Percentiles rank a stretch among this genome's conserved stretches.
Evolutionary conservation across 2,113 vertebrate species (phyloP).

Genomic region (Nothobranchius kuhntae): DNA sequence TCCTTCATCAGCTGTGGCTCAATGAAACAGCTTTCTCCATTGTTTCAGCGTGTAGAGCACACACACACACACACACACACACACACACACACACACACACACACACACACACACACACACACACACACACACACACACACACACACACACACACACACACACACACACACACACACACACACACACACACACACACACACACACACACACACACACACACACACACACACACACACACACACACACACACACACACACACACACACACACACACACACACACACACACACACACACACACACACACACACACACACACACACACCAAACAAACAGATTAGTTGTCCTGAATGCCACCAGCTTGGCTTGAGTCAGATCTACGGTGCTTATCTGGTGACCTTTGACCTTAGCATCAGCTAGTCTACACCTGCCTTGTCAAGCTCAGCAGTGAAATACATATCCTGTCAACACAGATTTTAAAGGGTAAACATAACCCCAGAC

Average conservation of each 20-base stretch:
- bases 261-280: conserved; percentile 57
- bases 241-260: conserved; percentile 4
- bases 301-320: conserved; percentile 19
- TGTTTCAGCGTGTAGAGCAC: conserved; percentile 47
- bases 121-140: conserved; percentile 50
- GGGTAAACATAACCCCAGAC: too few relatives aligned
- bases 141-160: conserved; percentile 57
- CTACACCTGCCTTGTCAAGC: conserved; percentile 35
- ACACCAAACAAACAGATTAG: conserved; percentile 68
- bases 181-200: conserved; percentile 56
- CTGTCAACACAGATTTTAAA: not conserved
- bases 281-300: conserved; percentile 54
- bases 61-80: conserved; percentile 7
- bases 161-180: conserved; percentile 8
- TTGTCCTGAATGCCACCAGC: conserved; percentile 44
- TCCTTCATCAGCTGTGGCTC: conserved; percentile 65
- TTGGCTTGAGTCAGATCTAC: conserved; percentile 44
- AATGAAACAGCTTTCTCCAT: conserved; percentile 63
- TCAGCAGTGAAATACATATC: conserved; percentile 10
- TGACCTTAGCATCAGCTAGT: conserved; percentile 47
- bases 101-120: conserved; percentile 36
- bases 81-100: conserved; percentile 53
- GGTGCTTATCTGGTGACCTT: conserved; percentile 59
- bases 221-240: conserved; percentile 15
- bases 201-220: conserved; percentile 56